A percentile compares a stretch with the other conserved stretches of the same genome.
Evolutionary conservation across 2,888 invertebrate genomes (phyloP).

Genomic region (Brenthis ino): DNA sequence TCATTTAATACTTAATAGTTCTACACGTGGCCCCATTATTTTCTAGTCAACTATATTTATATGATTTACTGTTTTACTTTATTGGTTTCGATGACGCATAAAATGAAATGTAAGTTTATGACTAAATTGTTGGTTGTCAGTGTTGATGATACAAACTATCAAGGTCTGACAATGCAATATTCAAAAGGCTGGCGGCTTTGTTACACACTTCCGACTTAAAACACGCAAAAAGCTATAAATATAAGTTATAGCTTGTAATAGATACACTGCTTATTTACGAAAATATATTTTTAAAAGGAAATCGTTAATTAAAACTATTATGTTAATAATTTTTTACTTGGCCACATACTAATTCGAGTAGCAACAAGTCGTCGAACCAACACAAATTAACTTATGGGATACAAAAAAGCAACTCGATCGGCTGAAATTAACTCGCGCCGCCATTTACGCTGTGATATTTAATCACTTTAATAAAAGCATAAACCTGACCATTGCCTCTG

Average conservation of each 20-base stretch:
- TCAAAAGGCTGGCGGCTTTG: constrained; percentile 54
- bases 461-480: constrained; percentile 50
- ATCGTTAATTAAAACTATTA: no score
- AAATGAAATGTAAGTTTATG: constrained; percentile 14
- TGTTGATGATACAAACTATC: constrained; percentile 41
- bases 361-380: constrained; percentile 17
- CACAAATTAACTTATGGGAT: constrained; percentile 28
- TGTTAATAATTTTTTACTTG: neutral
- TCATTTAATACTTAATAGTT: constrained; percentile 16
- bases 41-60: neutral
- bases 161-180: constrained; percentile 46
- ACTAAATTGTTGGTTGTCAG: constrained; percentile 39
- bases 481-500: constrained; percentile 40
- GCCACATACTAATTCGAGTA: constrained; percentile 8
- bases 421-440: constrained; percentile 44
- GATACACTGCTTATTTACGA: no score
- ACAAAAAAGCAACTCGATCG: constrained; percentile 42
- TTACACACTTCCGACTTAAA: constrained; percentile 51
- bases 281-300: no score
- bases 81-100: neutral
- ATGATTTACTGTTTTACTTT: neutral
- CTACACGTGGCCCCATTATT: neutral
- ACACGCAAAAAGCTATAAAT: constrained; percentile 51
- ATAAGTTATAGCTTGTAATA: no score
- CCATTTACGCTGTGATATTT: constrained; percentile 49